Base-by-base conservation (phyloP, 92 coral and sea anemone species). In the Palythoa caribaeorum region DNA sequence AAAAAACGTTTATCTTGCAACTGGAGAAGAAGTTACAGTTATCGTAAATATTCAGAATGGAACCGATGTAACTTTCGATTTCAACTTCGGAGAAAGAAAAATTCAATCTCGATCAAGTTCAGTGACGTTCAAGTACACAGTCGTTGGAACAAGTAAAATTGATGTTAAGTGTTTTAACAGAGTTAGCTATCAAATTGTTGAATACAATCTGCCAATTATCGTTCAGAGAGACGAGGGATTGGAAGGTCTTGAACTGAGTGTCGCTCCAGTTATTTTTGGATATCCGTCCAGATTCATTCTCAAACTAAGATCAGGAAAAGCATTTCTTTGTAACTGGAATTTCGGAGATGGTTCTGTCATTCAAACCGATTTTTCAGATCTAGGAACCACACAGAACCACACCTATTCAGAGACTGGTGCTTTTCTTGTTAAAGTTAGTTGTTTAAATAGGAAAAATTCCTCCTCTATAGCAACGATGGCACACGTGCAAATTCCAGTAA, bases 241-340 rank as follows among this genome's bases (percentile, higher is more conserved):
- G 9, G 77, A 69, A 28, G 94, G 91, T 15, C 76, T 91, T 50
- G 50, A 68, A 11, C 80, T 91, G 36, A 20, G 7, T 9, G 83
- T 70, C 14, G 10, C 47, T 6, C 75, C 78, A 9, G 76, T 60
- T 13, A 57, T 52, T 20, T 59, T 76, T 55, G 91, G 91, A 15
- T 57, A 28, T 4, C 77, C 80, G 1, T 76, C 78, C 40, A 37
- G 53, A 20, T 91, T 83, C 60, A 11, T 17, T 11, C 76, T 91
- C 50, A 77, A 52, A 0, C 72, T 91, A 38, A 48, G 77, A 57
- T 77, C 73, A 83, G 94, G 94, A 65, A 91, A 83, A 40, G 80
- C 91, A 9, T 91, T 91, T 78, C 39, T 83, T 50, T 91, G 94
- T 72, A 53, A 21, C 17, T 91, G 94, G 94, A 69, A 71, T 48